Percentiles rank a stretch among this genome's conserved stretches.
These are phyloP conservation scores for Antedon bifida DNA, from an alignment of 35 echinoderm and acorn worm species.

Conservation along the genomic window DNA sequence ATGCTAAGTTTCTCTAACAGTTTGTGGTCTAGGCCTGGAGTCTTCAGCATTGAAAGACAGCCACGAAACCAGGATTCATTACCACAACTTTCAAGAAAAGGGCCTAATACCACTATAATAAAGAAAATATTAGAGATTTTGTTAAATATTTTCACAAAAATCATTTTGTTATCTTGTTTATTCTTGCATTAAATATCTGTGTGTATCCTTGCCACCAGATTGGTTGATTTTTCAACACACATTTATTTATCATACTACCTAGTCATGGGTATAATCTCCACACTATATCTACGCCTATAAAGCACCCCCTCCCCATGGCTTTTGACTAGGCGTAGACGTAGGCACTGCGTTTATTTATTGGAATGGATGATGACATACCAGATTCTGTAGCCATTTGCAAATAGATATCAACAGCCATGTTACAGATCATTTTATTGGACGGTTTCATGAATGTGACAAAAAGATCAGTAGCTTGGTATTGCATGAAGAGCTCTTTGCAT, in stretches of 20 bases:
- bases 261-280: too few relatives aligned
- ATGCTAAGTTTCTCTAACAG: constrained; percentile 83
- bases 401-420: constrained; percentile 71
- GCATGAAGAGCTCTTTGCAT: constrained; percentile 73
- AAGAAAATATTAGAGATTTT: not conserved
- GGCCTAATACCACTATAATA: constrained; percentile 39
- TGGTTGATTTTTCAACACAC: too few relatives aligned
- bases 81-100: constrained; percentile 65
- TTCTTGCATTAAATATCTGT: too few relatives aligned
- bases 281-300: too few relatives aligned
- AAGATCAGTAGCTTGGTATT: constrained; percentile 53
- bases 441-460: constrained; percentile 57
- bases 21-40: constrained; percentile 54
- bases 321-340: too few relatives aligned
- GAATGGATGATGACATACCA: too few relatives aligned
- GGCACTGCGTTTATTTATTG: too few relatives aligned
- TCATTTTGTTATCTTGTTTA: too few relatives aligned
- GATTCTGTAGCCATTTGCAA: constrained; percentile 98
- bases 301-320: too few relatives aligned
- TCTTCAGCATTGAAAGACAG: constrained; percentile 34
- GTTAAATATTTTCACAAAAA: not conserved
- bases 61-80: constrained; percentile 51
- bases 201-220: too few relatives aligned
- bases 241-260: too few relatives aligned
- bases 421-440: constrained; percentile 32